Base-by-base conservation (phyloP, 2,797 vertebrate genomes). In the Chelonia mydas region DNA sequence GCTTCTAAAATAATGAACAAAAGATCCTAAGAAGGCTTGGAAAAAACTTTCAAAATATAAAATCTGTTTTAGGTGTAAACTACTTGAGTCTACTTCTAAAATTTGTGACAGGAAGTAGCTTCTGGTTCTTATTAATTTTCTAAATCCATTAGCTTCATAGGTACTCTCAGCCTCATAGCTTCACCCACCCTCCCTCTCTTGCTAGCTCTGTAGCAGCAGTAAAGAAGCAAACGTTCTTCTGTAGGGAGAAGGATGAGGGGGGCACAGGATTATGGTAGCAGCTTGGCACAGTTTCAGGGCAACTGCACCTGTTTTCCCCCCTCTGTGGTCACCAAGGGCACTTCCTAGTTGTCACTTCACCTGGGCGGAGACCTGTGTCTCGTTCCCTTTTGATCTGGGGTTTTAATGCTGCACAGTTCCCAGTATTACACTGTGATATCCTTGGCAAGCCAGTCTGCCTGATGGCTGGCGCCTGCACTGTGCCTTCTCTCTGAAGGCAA, bases 221-320 rank as follows among this genome's bases (percentile, higher is more conserved):
- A 97, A 96, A 97, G 96, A 96, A 97, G 86, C 90, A 96, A 96
- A 94, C 93, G 7, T 96, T 89, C 94, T 96, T 31, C 33, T 91
- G 37, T 87, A 84, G 79, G 49, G 11, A 89, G 87, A 95, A 95
- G 91, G 94, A 80, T 97, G 96, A 74, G 84, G 96, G 84, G 96
- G 90, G 96, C 85, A 92, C 94, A 93, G 89, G 83, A 95, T 96
- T 95, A 92, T 94, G 96, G 72, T 78, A 84, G 97, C 95, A 94
- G 94, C 65, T 68, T n/a, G 65, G 5, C 16, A 21, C 16, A 21
- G n/a, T n/a, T 68, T 68, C n/a, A 68, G 33, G 16, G 61, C 28
- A 68, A 57, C 15, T 33, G 33, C 16, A 19, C 33, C 61, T 68
- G 33, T n/a, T 68, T 68, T 21, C 5, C 6, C 59, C 6, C 59